These are phyloP conservation scores for Gymnothorax reevesii DNA, from an alignment of 2,797 vertebrate species.

Conservation along the genomic window DNA sequence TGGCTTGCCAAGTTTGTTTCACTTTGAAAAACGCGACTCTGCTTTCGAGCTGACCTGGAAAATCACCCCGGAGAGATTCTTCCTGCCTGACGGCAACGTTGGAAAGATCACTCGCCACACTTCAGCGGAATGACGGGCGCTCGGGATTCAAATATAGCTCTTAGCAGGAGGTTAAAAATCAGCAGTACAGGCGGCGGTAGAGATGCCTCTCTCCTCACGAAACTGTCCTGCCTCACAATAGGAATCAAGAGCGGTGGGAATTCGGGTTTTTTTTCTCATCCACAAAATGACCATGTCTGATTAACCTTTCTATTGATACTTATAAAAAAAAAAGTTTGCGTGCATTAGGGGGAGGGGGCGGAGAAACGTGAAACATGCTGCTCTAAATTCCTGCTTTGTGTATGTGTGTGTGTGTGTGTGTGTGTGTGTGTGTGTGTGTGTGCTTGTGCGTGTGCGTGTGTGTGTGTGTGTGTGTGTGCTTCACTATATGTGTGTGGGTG, in stretches of 20 bases:
- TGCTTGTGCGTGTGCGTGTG: too few relatives aligned
- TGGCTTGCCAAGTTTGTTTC: constrained; percentile 45
- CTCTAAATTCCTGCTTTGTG: neutral
- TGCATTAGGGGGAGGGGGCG: neutral
- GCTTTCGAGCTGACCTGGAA: constrained; percentile 40
- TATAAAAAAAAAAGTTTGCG: constrained; percentile 30
- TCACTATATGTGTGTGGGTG: too few relatives aligned
- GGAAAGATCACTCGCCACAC: constrained; percentile 44
- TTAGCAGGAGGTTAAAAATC: constrained; percentile 52
- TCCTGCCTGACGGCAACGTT: constrained; percentile 31
- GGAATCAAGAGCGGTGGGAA: neutral
- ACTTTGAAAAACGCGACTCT: constrained; percentile 54
- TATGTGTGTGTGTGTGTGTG: too few relatives aligned
- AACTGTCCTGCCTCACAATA: constrained; percentile 22
- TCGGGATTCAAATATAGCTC: constrained; percentile 47
- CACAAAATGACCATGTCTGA: constrained; percentile 53
- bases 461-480: too few relatives aligned
- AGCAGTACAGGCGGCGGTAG: constrained; percentile 48
- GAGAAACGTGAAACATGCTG: neutral
- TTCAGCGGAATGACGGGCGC: constrained; percentile 47
- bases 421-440: too few relatives aligned
- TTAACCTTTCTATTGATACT: constrained; percentile 59
- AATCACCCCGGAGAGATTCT: constrained; percentile 28
- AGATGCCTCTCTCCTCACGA: constrained; percentile 32
- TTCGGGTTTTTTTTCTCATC: neutral